Conservation (phyloP, 2,113 vertebrate genomes). For the Peromyscus californicus region DNA sequence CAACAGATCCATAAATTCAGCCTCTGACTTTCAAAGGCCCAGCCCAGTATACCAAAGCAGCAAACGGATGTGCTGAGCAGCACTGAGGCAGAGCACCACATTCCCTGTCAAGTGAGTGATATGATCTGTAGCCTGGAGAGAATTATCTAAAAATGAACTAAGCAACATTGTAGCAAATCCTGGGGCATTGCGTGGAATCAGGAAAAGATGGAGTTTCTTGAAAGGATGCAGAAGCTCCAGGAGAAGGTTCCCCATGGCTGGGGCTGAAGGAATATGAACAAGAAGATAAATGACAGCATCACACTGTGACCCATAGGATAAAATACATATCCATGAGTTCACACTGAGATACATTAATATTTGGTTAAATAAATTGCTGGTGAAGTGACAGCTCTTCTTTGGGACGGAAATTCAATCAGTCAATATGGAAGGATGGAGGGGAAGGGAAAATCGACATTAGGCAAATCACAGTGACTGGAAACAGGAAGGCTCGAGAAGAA, state of each 20-base stretch:
- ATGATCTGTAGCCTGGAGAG: background rate
- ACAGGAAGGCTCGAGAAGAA: background rate
- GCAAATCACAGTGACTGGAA: background rate
- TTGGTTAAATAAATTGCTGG: constrained; percentile 26
- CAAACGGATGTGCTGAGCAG: background rate
- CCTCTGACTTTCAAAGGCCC: constrained; percentile 7
- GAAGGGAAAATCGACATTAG: background rate
- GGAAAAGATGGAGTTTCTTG: background rate
- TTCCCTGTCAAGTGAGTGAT: background rate
- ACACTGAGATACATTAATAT: background rate
- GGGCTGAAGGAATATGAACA: background rate
- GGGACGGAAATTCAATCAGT: background rate
- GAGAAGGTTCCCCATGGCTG: background rate
- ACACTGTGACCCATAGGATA: background rate
- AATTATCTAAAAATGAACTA: background rate
- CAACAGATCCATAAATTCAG: constrained; percentile 5
- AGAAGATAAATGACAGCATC: background rate
- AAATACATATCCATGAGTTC: background rate
- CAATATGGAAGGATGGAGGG: background rate
- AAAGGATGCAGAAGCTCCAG: background rate
- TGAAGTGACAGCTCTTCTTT: background rate
- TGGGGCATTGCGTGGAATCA: background rate
- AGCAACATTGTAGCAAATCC: constrained; percentile 6
- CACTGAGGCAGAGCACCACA: background rate
- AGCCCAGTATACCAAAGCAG: background rate